Conservation (phyloP, 1,140 invertebrate species). For the Neodiprion lecontei region DNA sequence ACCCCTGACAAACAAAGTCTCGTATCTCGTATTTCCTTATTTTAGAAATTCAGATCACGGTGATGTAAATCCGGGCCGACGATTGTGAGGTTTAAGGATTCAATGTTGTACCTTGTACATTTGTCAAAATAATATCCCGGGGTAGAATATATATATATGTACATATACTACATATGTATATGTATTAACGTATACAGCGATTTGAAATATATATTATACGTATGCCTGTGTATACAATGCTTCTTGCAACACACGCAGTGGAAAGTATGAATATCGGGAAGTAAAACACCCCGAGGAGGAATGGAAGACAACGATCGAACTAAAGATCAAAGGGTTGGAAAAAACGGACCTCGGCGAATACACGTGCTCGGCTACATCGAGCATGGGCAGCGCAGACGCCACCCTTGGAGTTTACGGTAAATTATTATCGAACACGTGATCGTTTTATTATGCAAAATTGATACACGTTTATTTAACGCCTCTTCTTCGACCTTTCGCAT, state of each 20-base stretch:
- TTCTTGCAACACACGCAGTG: slow-evolving; percentile 48
- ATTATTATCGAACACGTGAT: slow-evolving; percentile 31
- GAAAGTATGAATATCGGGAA: slow-evolving; percentile 64
- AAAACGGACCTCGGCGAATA: slow-evolving; percentile 74
- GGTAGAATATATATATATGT: too few species aligned
- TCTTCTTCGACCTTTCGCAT: neutral
- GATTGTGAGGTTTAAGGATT: too few species aligned
- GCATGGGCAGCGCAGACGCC: slow-evolving; percentile 73
- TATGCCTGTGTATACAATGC: neutral
- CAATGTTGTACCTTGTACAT: too few species aligned
- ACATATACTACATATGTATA: too few species aligned
- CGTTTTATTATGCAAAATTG: slow-evolving; percentile 14
- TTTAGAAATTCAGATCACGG: too few species aligned
- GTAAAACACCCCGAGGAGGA: slow-evolving; percentile 54
- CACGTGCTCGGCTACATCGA: slow-evolving; percentile 76
- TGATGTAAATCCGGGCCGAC: too few species aligned
- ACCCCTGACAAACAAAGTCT: too few species aligned
- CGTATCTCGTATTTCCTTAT: too few species aligned
- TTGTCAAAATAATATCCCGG: too few species aligned
- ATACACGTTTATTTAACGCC: slow-evolving; percentile 9
- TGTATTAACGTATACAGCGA: too few species aligned
- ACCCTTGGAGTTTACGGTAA: slow-evolving; percentile 75
- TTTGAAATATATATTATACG: too few species aligned
- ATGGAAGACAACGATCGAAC: slow-evolving; percentile 63
- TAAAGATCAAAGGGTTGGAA: slow-evolving; percentile 71